Evolutionary conservation across 2,888 invertebrate species (phyloP).

Genomic region (Stegana nigrithorax): DNA sequence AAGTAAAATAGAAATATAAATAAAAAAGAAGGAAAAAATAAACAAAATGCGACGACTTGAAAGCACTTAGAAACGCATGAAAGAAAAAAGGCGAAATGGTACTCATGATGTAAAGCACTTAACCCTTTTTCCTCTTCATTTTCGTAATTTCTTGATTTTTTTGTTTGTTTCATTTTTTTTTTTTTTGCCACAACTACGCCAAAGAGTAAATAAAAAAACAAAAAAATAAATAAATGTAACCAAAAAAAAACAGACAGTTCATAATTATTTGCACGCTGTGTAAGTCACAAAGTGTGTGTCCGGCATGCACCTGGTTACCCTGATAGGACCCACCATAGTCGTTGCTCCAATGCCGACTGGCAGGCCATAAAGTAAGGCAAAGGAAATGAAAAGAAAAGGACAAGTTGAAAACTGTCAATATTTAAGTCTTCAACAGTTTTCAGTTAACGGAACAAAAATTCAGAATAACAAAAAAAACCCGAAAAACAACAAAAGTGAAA

Average conservation of each 20-base stretch:
- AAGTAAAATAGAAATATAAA: not conserved
- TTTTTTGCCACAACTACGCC: slow-evolving; percentile 12
- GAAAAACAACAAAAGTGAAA: slow-evolving; percentile 22
- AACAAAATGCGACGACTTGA: slow-evolving; percentile 3
- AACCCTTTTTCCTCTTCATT: slow-evolving; percentile 45
- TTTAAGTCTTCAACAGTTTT: slow-evolving; percentile 49
- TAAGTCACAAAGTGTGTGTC: slow-evolving; percentile 51
- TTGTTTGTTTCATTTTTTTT: slow-evolving; percentile 7
- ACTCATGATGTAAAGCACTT: slow-evolving; percentile 42
- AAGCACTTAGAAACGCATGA: slow-evolving; percentile 22
- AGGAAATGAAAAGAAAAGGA: slow-evolving; percentile 1
- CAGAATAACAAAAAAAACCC: slow-evolving; percentile 27
- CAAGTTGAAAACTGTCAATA: slow-evolving; percentile 55
- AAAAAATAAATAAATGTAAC: not conserved
- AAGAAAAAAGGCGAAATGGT: slow-evolving; percentile 35
- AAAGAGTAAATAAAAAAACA: slow-evolving; percentile 13
- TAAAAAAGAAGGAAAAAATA: not conserved
- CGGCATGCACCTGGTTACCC: too few species aligned
- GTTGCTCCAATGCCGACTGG: slow-evolving; percentile 26
- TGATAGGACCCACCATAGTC: too few species aligned
- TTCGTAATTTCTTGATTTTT: too few species aligned
- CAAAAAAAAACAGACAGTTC: slow-evolving; percentile 40
- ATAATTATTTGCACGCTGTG: slow-evolving; percentile 59
- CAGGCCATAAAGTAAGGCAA: slow-evolving; percentile 1
- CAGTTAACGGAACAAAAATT: not conserved